A percentile compares a stretch with the other conserved stretches of the same genome.
Conservation (phyloP, 1,140 invertebrate species). For the Metopolophium dirhodum region DNA sequence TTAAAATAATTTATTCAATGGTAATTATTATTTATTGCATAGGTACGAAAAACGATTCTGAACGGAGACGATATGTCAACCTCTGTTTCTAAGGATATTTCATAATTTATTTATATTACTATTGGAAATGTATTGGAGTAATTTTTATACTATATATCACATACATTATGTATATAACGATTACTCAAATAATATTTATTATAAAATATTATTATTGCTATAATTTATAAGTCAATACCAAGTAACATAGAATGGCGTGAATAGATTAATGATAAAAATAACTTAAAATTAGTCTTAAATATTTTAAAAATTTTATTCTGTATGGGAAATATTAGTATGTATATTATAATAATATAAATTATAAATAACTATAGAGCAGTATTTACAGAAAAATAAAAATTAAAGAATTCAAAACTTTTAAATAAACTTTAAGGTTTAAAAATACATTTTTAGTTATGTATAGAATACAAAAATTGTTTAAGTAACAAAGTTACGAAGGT, state of each 20-base stretch:
- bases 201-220: too few species aligned
- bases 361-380: background rate
- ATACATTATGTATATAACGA: too few species aligned
- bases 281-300: background rate
- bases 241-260: background rate
- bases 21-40: too few species aligned
- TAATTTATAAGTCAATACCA: too few species aligned
- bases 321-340: background rate
- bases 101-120: too few species aligned
- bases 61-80: too few species aligned
- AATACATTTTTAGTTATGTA: background rate
- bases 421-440: background rate
- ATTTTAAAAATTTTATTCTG: background rate
- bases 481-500: background rate
- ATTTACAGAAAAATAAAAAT: background rate
- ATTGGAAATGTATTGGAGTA: too few species aligned
- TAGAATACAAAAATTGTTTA: background rate
- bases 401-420: background rate
- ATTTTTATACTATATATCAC: too few species aligned
- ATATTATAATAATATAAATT: background rate
- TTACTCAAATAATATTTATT: too few species aligned
- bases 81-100: too few species aligned
- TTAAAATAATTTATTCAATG: too few species aligned
- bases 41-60: too few species aligned
- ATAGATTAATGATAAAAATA: background rate